Evolutionary conservation across 2,113 vertebrate species (phyloP), one percentile per base, ranked within the genome.

Genomic region (Baryphthengus martii): DNA sequence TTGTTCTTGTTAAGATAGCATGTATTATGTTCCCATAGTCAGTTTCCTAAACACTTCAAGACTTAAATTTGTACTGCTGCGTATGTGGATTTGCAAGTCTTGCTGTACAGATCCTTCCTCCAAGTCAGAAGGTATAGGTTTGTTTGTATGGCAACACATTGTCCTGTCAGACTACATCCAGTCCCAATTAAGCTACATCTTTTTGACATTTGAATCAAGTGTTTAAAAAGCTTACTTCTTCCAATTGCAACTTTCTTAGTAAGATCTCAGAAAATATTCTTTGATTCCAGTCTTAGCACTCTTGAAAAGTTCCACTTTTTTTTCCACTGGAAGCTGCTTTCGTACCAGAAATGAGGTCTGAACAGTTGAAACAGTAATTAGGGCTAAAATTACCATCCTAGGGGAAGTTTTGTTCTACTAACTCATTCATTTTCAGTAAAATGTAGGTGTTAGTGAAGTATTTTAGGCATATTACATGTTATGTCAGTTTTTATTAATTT

Each of bases 401-500:
- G 20, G 8, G 61, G 55, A 85, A 82, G 55, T 72, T 72, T 89
- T 86, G 33, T 88, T 93, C 80, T 17, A n/a, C 44, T 85, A 29
- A 24, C 25, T 87, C 44, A 56, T 85, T 56, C 29, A 62, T 81
- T 79, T 93, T 49, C 71, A 88, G n/a, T 61, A 77, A 95, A 89
- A 89, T 39, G 18, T n/a, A n/a, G n/a, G n/a, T 55, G 7, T 66
- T 74, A 40, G 23, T 70, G n/a, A 88, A 67, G 16, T 76, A 79
- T 44, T 93, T 58, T 83, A 78, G 50, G 52, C 49, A 7, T 17
- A 8, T 78, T 89, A 6, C 47, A 25, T 71, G 31, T 81, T 79
- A 74, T 90, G n/a, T 52, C 61, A 45, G 55, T 95, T 94, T 75
- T 45, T 79, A 89, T 93, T 94, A 5, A 76, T 74, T 91, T 95